Evolutionary conservation across 2,797 vertebrate genomes (phyloP), one percentile per base, ranked within the genome.

Genomic region (Graptemys geographica): DNA sequence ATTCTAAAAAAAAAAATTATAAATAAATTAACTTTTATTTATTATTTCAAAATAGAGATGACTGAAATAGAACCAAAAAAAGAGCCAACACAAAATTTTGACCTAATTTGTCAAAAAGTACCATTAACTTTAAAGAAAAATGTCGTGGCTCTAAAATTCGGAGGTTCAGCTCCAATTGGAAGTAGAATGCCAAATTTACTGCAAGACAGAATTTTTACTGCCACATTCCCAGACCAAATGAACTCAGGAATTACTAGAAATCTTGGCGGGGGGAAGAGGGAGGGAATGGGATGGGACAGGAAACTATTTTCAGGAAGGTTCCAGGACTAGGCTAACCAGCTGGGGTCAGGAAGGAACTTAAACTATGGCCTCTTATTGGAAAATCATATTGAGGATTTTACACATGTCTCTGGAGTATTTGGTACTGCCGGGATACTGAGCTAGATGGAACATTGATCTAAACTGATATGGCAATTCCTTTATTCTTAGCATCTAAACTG

Each of bases 101-200:
- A 49, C 44, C 27, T 28, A 33, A 3, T 84, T 79, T 44, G 79
- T 90, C 19, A 72, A 41, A 72, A 90, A 86, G 93, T 87, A 95
- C 84, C 88, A 87, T 94, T 79, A 93, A 76, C 90, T 81, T 94
- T 93, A 89, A 19, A 82, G 86, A 83, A 84, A 94, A 85, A 56
- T 91, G 93, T 96, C 91, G 84, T 86, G 95, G 94, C 65, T 69
- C 25, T 59, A 33, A 62, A 91, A 93, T 96, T 96, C 89, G 87
- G 95, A 96, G 96, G 95, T 4, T 47, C 55, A 41, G 86, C 57
- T 91, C 84, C 94, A 88, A 81, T 80, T 88, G 91, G 41, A 41
- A 87, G 85, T 82, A 65, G 81, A 90, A 89, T 88, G 47, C 37
- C 5, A 2, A 2, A 81, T 55, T 25, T 37, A 72, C 95, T 97